A percentile compares a stretch with the other conserved stretches of the same genome.
These are phyloP conservation scores for Myopa tessellatipennis DNA, from an alignment of 2,888 invertebrate species.

Conservation along the genomic window DNA sequence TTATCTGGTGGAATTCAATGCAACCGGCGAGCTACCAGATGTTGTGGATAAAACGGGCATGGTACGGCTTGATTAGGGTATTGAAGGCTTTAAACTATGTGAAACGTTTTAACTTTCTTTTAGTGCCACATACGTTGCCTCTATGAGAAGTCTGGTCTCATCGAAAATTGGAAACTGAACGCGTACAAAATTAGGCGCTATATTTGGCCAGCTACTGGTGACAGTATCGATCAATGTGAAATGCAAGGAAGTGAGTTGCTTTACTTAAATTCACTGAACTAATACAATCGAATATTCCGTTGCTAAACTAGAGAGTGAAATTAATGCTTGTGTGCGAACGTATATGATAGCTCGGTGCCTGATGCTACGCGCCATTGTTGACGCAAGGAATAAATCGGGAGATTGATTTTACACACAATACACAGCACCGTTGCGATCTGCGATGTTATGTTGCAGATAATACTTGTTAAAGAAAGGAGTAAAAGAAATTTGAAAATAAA, in stretches of 20 bases:
- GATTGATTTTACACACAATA: slow-evolving; percentile 37
- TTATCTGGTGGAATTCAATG: slow-evolving; percentile 69
- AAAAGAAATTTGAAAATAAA: too few relatives aligned
- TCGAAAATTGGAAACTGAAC: slow-evolving; percentile 69
- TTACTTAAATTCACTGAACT: neutral
- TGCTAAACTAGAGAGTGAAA: slow-evolving; percentile 56
- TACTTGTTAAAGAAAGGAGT: too few relatives aligned
- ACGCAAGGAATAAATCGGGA: slow-evolving; percentile 59
- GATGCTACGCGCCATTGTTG: slow-evolving; percentile 64
- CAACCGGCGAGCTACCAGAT: slow-evolving; percentile 71
- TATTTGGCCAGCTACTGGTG: slow-evolving; percentile 65
- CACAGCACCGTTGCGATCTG: too few relatives aligned
- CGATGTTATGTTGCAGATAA: too few relatives aligned
- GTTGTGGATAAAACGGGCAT: slow-evolving; percentile 72
- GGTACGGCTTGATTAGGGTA: slow-evolving; percentile 60
- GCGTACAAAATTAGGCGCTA: slow-evolving; percentile 65
- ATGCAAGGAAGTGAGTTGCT: slow-evolving; percentile 57
- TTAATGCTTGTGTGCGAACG: slow-evolving; percentile 70
- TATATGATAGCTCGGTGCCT: slow-evolving; percentile 72
- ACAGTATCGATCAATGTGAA: slow-evolving; percentile 63
- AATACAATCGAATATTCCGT: slow-evolving; percentile 47
- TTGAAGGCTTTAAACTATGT: too few relatives aligned
- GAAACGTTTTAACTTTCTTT: slow-evolving; percentile 18
- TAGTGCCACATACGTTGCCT: slow-evolving; percentile 72
- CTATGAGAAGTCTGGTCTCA: slow-evolving; percentile 69